Base-by-base conservation (phyloP, 2,113 vertebrate species). In the Ciconia maguari region DNA sequence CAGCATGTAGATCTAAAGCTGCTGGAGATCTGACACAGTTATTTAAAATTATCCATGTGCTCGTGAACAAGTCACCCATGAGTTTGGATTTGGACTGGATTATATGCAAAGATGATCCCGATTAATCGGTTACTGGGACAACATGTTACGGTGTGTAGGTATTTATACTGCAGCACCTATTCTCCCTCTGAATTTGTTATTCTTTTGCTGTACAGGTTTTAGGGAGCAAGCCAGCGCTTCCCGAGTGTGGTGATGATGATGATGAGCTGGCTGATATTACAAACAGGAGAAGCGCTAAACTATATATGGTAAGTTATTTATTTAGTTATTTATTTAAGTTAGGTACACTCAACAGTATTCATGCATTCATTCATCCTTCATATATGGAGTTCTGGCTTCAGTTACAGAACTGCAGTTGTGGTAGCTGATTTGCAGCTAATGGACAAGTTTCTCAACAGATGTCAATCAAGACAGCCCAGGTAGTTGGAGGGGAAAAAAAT, bases 221-320 rank as follows among this genome's bases (percentile, higher is more conserved):
- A 87, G 99, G 99, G 42, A 34, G 17, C 13, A 99, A 98, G 93
- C 98, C 99, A 11, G 84, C 49, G 2, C 98, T 99, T 62, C 96
- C 95, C 0, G 96, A 98, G 3, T 98, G 98, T 51, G 93, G 80
- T 60, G 98, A 97, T 16, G 98, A 98, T 34, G 99, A 99, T 0
- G 99, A 99, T 71, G 92, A 62, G 3, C 21, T 76, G 32, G 99
- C 99, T 1, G 99, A 99, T 84, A n/a, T 99, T 38, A 97, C 95
- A 30, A 99, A 99, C 96, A 98, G 99, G 96, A 99, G 97, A 96
- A 98, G 98, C 34, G 99, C 99, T 30, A 99, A 99, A 93, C 98
- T 99, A 4, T 99, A 99, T 58, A 99, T 99, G 99, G 99, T 98
- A 98, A 97, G 96, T 83, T 7, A 10, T 17, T 25, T 29, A 10